Evolutionary conservation across 2,797 vertebrate species (phyloP).

Genomic region (Pipistrellus kuhlii): DNA sequence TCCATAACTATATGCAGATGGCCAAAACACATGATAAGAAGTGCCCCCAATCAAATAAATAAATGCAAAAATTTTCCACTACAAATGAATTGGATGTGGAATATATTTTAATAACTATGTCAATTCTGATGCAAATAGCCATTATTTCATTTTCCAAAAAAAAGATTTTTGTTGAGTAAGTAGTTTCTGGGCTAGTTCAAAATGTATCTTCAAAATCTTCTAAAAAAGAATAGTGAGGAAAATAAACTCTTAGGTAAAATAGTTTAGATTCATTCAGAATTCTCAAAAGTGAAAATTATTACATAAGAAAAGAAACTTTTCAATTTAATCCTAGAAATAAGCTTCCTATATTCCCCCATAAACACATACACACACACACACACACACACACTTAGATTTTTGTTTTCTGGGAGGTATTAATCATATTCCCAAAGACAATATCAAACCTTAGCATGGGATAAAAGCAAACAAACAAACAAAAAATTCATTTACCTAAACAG

Average conservation of each 20-base stretch:
- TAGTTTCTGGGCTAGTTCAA: background rate
- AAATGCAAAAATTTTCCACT: background rate
- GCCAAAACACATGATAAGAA: background rate
- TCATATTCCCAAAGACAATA: conserved; percentile 10
- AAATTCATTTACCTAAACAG: background rate
- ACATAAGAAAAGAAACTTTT: background rate
- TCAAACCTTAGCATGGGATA: background rate
- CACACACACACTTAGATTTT: background rate
- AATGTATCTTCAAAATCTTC: conserved; percentile 9
- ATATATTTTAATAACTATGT: background rate
- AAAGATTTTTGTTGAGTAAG: background rate
- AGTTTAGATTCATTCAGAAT: conserved; percentile 40
- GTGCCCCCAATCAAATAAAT: background rate
- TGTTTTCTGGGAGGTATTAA: background rate
- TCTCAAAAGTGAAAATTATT: conserved; percentile 46
- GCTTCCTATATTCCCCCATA: background rate
- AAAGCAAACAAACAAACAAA: background rate
- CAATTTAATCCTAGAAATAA: conserved; percentile 7
- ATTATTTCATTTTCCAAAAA: conserved; percentile 33
- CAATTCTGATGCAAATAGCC: background rate
- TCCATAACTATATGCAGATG: background rate
- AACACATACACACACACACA: background rate
- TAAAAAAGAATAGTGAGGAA: conserved; percentile 25
- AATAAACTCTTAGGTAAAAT: conserved; percentile 45
- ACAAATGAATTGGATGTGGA: background rate